phyloP scores from a whole-genome alignment of 1,140 invertebrate genomes.

The Caenorhabditis elegans region WBcel235 BX284603.4:1840001-1840500 shows the following conservation, averaged over 20 bases:
- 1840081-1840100: too few species aligned
- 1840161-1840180: background rate
- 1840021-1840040: too few species aligned
- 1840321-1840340: background rate
- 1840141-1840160: too few species aligned
- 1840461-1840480: background rate
- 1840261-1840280: background rate
- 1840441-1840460: background rate
- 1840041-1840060: too few species aligned
- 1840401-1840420: background rate
- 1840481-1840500: slow-evolving; percentile 15
- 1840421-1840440: background rate
- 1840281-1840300: background rate
- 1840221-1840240: background rate
- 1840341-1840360: background rate
- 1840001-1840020: too few species aligned
- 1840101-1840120: too few species aligned
- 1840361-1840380: background rate
- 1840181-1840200: background rate
- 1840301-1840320: background rate
- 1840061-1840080: too few species aligned
- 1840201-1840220: background rate
- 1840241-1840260: background rate
- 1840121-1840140: too few species aligned
- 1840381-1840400: background rate